Evolutionary conservation across 1,140 invertebrate genomes (phyloP), one percentile per base, ranked within the genome.

Genomic region (Lysiphlebus fabarum): DNA sequence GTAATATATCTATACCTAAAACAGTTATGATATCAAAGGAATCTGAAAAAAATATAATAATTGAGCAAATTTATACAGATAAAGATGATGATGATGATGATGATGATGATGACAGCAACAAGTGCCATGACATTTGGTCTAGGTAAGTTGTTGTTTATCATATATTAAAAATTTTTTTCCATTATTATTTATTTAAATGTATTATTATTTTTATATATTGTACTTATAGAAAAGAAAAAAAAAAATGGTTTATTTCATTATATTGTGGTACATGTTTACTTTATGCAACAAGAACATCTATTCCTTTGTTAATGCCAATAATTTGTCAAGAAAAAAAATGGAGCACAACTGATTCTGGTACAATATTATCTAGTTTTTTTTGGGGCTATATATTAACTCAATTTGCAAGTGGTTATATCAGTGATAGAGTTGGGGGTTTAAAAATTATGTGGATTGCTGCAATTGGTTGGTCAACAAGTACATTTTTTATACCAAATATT

Each of bases 381-480:
- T 90, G 88, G 87, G 88, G 88, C 51, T 90, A 90, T 64, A 87
- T 85, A 0, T 69, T 89, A 48, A 90, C 88, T 0, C 88, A 90
- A 73, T 83, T 90, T 77, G 70, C 87, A 49, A 87, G 86, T 48
- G 88, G 88, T 10, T 86, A 88, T 66, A 72, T 88, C 9, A 87
- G 86, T 62, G 88, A 90, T 70, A 76, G 78, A 43, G 81, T 87
- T 58, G 88, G 88, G 33, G 89, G 88, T 0, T 87, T 89, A 68
- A 80, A 82, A 58, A 83, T 90, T 9, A 80, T 90, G 45, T 80
- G 82, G 37, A 79, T 82, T 40, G 83, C 87, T 11, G 86, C 85
- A 10, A 64, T 87, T 10, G 82, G 85, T 41, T 90, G 89, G 88
- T 84, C 85, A 0, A 58, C 83, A 0, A 82, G 87, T 36, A 89